These are phyloP conservation scores for Diplolepis rosae DNA, from an alignment of 2,888 invertebrate genomes.

Conservation along the genomic window DNA sequence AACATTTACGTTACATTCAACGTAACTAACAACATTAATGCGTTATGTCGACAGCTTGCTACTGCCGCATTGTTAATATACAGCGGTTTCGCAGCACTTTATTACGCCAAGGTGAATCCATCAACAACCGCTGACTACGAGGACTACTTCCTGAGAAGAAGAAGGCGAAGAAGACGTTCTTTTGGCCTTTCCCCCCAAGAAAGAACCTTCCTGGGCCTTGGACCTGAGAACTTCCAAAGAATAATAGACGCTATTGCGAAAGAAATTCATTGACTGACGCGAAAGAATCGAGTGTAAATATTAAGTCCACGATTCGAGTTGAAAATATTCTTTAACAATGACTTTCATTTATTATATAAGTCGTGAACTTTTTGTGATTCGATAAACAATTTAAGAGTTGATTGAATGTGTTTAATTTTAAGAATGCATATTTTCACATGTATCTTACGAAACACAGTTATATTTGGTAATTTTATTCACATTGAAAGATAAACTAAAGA, in stretches of 20 bases:
- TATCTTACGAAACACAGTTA: no score
- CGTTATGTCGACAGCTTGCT: slow-evolving; percentile 78
- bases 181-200: slow-evolving; percentile 49
- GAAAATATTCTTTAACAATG: neutral
- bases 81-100: slow-evolving; percentile 89
- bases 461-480: no score
- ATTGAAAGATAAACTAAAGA: no score
- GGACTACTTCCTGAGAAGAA: slow-evolving; percentile 82
- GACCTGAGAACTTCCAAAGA: slow-evolving; percentile 79
- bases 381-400: neutral
- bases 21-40: slow-evolving; percentile 16
- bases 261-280: slow-evolving; percentile 63
- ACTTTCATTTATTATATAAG: neutral
- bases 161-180: slow-evolving; percentile 66
- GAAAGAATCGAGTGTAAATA: slow-evolving; percentile 10
- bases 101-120: slow-evolving; percentile 91
- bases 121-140: slow-evolving; percentile 85
- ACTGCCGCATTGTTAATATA: slow-evolving; percentile 87
- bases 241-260: slow-evolving; percentile 78
- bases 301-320: neutral
- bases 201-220: slow-evolving; percentile 75
- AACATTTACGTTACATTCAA: neutral
- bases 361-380: neutral
- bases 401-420: no score
- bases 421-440: no score